Evolutionary conservation across 2,888 invertebrate genomes (phyloP).

Genomic region (Dascillus cervinus): DNA sequence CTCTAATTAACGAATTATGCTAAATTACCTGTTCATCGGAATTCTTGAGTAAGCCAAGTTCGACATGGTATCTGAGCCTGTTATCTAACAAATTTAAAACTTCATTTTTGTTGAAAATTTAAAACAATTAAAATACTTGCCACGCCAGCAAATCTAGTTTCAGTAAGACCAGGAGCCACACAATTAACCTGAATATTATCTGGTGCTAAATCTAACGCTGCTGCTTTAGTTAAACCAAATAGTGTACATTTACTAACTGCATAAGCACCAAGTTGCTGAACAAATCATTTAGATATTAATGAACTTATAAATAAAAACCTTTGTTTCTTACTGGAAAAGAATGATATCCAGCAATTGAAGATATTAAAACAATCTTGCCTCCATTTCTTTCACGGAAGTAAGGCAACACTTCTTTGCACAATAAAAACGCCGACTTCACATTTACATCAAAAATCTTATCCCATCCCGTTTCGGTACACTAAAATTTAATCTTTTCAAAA

Average conservation of each 20-base stretch:
- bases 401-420: constrained; percentile 83
- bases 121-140: too few relatives aligned
- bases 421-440: constrained; percentile 78
- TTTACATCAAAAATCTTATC: constrained; percentile 96
- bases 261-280: constrained; percentile 78
- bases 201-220: constrained; percentile 65
- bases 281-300: constrained; percentile 5
- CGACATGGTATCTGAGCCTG: background rate
- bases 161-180: constrained; percentile 85
- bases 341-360: constrained; percentile 80
- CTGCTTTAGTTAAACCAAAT: constrained; percentile 78
- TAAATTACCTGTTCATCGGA: constrained; percentile 43
- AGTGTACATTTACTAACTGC: constrained; percentile 91
- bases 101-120: background rate
- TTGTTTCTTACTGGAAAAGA: constrained; percentile 29
- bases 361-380: constrained; percentile 78
- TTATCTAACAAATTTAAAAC: background rate
- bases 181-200: constrained; percentile 90
- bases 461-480: constrained; percentile 79
- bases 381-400: constrained; percentile 68
- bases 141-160: constrained; percentile 78
- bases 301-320: background rate
- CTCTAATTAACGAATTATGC: constrained; percentile 1
- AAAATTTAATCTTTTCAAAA: constrained; percentile 18
- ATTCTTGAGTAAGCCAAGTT: constrained; percentile 34